Percentiles rank a stretch among this genome's conserved stretches.
phyloP scores from a whole-genome alignment of 2,888 invertebrate species.

The Phyto melanocephala region DNA sequence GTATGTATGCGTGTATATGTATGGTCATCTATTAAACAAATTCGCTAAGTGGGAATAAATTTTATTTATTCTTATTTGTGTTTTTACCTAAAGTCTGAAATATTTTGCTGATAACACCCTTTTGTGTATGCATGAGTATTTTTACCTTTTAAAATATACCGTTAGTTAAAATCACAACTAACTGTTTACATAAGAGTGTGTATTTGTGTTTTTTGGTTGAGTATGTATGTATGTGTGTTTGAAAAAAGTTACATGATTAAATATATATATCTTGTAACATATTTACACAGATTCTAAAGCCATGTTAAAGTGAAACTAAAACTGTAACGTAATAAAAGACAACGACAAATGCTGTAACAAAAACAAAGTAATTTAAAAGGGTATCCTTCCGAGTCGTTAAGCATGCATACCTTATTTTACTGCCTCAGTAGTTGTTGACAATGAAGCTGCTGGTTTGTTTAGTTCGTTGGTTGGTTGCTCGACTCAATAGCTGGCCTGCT shows the following conservation, averaged over 20 bases:
- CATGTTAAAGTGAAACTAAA: conserved; percentile 17
- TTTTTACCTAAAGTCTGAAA: conserved; percentile 2
- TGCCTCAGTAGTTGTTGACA: conserved; percentile 54
- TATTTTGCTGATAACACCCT: conserved; percentile 23
- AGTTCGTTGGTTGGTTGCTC: conserved; percentile 32
- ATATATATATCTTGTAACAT: too few species aligned
- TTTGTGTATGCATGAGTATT: neutral
- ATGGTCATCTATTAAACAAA: conserved; percentile 54
- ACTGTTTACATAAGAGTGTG: neutral
- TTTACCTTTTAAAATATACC: neutral
- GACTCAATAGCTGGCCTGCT: conserved; percentile 38
- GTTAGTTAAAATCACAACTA: neutral
- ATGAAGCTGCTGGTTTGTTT: conserved; percentile 48
- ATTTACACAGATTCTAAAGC: conserved; percentile 1
- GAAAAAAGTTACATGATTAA: neutral
- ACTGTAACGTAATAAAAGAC: conserved; percentile 14
- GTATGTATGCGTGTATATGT: neutral
- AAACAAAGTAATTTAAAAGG: conserved; percentile 57
- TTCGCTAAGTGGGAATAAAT: conserved; percentile 55
- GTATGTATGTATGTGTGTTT: neutral
- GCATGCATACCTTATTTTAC: conserved; percentile 55
- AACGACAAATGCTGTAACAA: conserved; percentile 10
- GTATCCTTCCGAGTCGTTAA: conserved; percentile 59
- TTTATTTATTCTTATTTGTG: conserved; percentile 13
- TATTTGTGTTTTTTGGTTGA: neutral